Evolutionary conservation across 1,140 invertebrate species (phyloP).

Genomic region (Amphibalanus amphitrite): DNA sequence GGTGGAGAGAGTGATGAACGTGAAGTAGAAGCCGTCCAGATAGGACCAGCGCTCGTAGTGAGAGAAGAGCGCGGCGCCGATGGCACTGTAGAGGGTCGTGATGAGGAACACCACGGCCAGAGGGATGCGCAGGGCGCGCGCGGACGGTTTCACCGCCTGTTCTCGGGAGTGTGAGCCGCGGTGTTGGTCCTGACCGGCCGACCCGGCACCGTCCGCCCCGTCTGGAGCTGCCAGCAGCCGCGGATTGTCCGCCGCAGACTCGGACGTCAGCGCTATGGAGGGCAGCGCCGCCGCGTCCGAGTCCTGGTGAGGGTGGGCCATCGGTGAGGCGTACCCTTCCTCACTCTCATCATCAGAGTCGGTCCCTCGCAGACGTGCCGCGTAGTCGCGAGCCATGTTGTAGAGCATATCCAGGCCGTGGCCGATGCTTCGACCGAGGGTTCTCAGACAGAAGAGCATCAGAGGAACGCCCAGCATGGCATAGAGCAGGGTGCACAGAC

Average conservation of each 20-base stretch:
- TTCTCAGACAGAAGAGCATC: conserved; percentile 91
- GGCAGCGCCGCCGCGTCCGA: not conserved
- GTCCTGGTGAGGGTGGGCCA: not conserved
- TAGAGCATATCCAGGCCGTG: conserved; percentile 72
- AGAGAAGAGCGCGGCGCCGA: conserved; percentile 48
- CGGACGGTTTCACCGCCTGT: not conserved
- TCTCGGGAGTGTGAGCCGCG: not conserved
- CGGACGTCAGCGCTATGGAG: not conserved
- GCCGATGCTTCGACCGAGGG: conserved; percentile 67
- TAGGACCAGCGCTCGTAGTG: conserved; percentile 57
- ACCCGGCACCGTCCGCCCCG: too few relatives aligned
- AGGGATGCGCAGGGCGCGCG: conserved; percentile 11
- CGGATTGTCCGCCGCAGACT: not conserved
- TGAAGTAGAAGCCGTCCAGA: conserved; percentile 67
- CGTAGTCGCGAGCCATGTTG: conserved; percentile 40
- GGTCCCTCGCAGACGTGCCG: not conserved
- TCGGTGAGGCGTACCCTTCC: not conserved
- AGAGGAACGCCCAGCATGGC: conserved; percentile 96
- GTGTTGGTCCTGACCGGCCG: too few relatives aligned
- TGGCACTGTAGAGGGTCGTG: conserved; percentile 5
- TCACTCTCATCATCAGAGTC: not conserved
- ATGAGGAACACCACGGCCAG: conserved; percentile 46
- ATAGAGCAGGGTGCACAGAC: conserved; percentile 90
- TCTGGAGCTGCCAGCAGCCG: not conserved
- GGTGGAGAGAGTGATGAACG: conserved; percentile 66